phyloP scores from a whole-genome alignment of 2,888 invertebrate species.

The Myathropa florea region DNA sequence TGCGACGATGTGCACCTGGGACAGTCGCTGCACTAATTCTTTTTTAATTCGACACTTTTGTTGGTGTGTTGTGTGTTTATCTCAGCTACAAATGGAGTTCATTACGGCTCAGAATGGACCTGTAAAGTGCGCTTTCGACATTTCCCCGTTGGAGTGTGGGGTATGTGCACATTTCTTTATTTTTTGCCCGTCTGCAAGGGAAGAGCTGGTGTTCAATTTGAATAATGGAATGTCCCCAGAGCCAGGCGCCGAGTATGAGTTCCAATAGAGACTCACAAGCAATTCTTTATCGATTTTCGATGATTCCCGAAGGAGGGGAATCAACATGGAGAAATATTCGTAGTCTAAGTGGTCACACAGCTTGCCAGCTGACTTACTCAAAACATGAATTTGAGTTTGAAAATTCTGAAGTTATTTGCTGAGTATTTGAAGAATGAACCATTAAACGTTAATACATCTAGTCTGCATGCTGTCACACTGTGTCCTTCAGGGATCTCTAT shows the following conservation, averaged over 20 bases:
- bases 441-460: too few species aligned
- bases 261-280: neutral
- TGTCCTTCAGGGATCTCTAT: too few species aligned
- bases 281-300: neutral
- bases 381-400: too few species aligned
- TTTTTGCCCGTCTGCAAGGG: neutral
- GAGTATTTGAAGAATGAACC: too few species aligned
- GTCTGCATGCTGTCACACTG: too few species aligned
- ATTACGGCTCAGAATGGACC: neutral
- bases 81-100: neutral
- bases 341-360: too few species aligned
- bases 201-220: neutral
- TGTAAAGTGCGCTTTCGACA: neutral
- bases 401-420: too few species aligned
- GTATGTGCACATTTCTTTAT: neutral
- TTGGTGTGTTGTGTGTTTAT: neutral
- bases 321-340: too few species aligned
- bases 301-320: neutral
- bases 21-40: slow-evolving; percentile 16
- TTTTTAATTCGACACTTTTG: neutral
- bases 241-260: neutral
- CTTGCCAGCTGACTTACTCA: too few species aligned
- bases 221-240: neutral
- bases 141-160: neutral
- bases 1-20: slow-evolving; percentile 45